Percentiles rank a stretch among this genome's conserved stretches.
Conservation (phyloP, 2,113 vertebrate genomes). For the Rhabdomys dilectus region DNA sequence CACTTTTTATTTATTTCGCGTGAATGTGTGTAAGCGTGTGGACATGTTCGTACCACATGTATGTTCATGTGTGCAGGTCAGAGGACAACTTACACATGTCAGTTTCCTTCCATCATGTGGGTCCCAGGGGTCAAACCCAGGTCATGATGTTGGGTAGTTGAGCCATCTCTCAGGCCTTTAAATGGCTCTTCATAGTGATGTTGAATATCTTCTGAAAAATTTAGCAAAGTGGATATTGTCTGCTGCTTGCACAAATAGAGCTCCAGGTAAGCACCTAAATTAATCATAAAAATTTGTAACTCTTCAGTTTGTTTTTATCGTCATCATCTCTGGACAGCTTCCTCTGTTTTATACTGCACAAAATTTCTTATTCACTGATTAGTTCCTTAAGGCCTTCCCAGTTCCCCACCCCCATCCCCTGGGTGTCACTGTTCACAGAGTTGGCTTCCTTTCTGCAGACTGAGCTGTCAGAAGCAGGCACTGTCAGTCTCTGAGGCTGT, state of each 20-base stretch:
- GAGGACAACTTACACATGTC: not conserved
- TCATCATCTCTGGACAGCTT: not conserved
- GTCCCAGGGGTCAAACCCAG: not conserved
- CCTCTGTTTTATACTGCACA: not conserved
- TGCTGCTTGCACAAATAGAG: constrained; percentile 2
- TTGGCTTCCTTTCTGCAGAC: not conserved
- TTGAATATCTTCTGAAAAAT: not conserved
- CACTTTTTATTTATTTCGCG: not conserved
- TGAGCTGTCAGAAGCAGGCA: not conserved
- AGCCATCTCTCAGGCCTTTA: not conserved
- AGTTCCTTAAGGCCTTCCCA: not conserved
- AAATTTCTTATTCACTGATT: not conserved
- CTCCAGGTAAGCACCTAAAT: not conserved
- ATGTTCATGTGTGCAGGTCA: not conserved
- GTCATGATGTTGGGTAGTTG: no score
- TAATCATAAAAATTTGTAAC: not conserved
- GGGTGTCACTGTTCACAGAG: not conserved
- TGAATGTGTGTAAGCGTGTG: not conserved
- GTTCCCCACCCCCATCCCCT: not conserved
- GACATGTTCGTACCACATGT: not conserved
- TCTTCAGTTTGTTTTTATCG: constrained; percentile 11
- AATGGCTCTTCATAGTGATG: not conserved
- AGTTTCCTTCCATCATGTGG: not conserved
- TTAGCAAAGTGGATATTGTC: not conserved
- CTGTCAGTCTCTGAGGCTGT: not conserved